phyloP scores from a whole-genome alignment of 2,113 vertebrate species.

The Pedionomus torquatus region DNA sequence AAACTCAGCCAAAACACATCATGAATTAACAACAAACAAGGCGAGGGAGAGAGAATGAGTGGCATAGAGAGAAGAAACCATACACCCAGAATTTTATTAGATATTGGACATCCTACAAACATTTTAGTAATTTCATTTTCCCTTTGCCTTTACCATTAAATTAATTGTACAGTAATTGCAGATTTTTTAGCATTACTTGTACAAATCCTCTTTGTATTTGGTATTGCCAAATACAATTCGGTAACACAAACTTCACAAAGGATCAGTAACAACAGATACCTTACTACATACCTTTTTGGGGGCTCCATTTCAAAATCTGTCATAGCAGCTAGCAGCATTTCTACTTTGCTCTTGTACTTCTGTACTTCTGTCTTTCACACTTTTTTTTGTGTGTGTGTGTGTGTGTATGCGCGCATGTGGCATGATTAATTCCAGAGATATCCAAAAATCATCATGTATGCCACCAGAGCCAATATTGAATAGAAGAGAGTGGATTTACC shows the following conservation, averaged over 20 bases:
- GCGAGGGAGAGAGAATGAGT: rapidly evolving
- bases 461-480: not conserved
- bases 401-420: not conserved
- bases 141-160: not conserved
- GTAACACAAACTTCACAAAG: not conserved
- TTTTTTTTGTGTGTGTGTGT: not conserved
- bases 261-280: not conserved
- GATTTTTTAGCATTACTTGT: not conserved
- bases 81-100: not conserved
- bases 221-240: not conserved
- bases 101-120: not conserved
- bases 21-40: not conserved
- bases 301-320: not conserved
- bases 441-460: not conserved
- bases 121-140: not conserved
- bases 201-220: not conserved
- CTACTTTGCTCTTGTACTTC: not conserved
- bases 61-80: not conserved
- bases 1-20: not conserved
- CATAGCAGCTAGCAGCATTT: not conserved
- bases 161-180: not conserved
- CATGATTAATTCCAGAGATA: not conserved
- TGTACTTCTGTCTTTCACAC: not conserved
- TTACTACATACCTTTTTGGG: not conserved
- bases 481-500: not conserved